Percentiles rank a stretch among this genome's conserved stretches.
phyloP scores from a whole-genome alignment of 2,888 invertebrate genomes.

The Leucania comma region DNA sequence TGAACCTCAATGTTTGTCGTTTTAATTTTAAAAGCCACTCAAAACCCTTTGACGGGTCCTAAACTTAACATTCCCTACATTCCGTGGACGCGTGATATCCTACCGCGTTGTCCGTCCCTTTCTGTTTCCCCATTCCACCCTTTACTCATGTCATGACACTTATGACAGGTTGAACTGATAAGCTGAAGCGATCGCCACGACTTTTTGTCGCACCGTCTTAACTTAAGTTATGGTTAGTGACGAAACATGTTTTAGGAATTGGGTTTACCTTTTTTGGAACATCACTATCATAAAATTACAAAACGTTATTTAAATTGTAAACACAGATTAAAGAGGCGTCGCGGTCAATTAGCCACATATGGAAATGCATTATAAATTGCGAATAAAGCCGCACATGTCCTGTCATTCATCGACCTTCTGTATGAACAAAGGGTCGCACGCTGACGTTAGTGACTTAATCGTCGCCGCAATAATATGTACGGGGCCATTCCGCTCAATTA shows the following conservation, averaged over 20 bases:
- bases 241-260: neutral
- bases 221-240: conserved; percentile 19
- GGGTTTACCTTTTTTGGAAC: conserved; percentile 3
- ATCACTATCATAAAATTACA: neutral
- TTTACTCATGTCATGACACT: conserved; percentile 70
- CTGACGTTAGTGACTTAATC: conserved; percentile 71
- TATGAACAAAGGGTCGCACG: conserved; percentile 56
- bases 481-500: conserved; percentile 88
- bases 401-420: conserved; percentile 54
- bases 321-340: conserved; percentile 17
- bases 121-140: conserved; percentile 73
- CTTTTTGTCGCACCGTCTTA: conserved; percentile 28
- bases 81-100: conserved; percentile 81
- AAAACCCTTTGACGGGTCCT: conserved; percentile 82
- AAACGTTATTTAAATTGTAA: conserved; percentile 33
- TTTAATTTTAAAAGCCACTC: conserved; percentile 87
- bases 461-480: conserved; percentile 67
- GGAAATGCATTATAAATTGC: conserved; percentile 47
- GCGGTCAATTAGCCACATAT: conserved; percentile 42
- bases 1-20: conserved; percentile 83
- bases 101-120: conserved; percentile 72
- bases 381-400: conserved; percentile 44
- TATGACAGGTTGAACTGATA: conserved; percentile 69
- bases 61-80: conserved; percentile 85
- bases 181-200: conserved; percentile 68